Evolutionary conservation across 2,113 vertebrate species (phyloP).

Genomic region (Tinamus guttatus): DNA sequence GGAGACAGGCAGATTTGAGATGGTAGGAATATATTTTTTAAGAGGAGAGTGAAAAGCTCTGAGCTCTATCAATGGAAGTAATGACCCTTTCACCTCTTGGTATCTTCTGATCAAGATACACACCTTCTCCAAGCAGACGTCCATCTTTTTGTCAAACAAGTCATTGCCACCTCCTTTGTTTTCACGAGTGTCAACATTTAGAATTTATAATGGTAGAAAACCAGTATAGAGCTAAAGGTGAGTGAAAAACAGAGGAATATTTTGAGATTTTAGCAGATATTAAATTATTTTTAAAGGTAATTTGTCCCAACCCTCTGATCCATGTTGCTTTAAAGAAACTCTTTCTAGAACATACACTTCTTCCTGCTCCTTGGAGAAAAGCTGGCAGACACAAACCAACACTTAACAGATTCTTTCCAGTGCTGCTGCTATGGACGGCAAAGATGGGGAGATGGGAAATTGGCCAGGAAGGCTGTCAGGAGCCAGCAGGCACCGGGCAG

Average conservation of each 20-base stretch:
- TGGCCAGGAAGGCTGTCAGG: background rate
- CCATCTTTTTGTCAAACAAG: rapidly evolving
- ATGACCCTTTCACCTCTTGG: background rate
- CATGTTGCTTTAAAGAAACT: background rate
- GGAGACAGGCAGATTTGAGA: background rate
- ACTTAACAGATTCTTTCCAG: background rate
- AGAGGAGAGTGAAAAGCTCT: background rate
- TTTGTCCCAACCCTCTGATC: background rate
- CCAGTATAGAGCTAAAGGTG: background rate
- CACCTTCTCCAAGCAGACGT: background rate
- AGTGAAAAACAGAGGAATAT: background rate
- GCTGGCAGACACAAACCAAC: background rate
- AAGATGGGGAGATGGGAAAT: background rate
- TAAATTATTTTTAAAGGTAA: background rate
- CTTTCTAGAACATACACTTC: background rate
- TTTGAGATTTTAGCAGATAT: conserved; percentile 17
- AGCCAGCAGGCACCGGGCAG: rapidly evolving
- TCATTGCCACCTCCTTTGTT: background rate
- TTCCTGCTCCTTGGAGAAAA: background rate
- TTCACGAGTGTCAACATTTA: background rate
- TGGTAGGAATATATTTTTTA: background rate
- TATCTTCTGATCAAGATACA: background rate
- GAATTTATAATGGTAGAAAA: background rate
- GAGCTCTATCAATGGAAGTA: background rate
- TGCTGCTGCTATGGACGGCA: background rate